Evolutionary conservation across 1,140 invertebrate genomes (phyloP).

Genomic region (Drosophila yakuba): DNA sequence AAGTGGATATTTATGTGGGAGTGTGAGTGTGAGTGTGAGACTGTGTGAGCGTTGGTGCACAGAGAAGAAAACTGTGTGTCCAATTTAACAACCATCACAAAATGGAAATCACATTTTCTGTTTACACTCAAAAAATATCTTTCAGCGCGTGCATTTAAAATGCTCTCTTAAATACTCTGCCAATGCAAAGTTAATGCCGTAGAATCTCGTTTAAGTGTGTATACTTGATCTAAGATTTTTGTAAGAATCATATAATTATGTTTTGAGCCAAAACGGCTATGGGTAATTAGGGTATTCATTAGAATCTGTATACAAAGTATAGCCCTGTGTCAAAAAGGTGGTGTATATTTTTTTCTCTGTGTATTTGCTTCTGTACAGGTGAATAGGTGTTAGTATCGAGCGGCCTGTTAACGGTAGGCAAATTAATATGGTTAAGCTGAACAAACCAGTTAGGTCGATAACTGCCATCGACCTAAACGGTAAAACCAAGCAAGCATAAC

Average conservation of each 20-base stretch:
- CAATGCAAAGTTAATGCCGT: no score
- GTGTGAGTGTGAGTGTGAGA: background rate
- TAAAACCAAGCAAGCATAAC: slow-evolving; percentile 23
- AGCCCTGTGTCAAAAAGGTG: no score
- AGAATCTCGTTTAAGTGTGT: no score
- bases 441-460: slow-evolving; percentile 23
- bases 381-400: slow-evolving; percentile 1
- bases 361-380: background rate
- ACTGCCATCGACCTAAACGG: slow-evolving; percentile 5
- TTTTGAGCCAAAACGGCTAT: no score
- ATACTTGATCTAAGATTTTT: no score
- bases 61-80: background rate
- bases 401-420: slow-evolving; percentile 49
- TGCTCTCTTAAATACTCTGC: no score
- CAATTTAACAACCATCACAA: background rate
- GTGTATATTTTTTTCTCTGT: background rate
- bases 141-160: no score
- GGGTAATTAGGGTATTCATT: no score
- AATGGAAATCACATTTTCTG: background rate
- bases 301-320: no score
- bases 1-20: background rate
- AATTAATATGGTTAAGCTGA: slow-evolving; percentile 44
- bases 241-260: no score
- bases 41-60: background rate
- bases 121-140: no score